phyloP scores from a whole-genome alignment of 1,140 invertebrate genomes.

The Diploscapter pachys region DNA sequence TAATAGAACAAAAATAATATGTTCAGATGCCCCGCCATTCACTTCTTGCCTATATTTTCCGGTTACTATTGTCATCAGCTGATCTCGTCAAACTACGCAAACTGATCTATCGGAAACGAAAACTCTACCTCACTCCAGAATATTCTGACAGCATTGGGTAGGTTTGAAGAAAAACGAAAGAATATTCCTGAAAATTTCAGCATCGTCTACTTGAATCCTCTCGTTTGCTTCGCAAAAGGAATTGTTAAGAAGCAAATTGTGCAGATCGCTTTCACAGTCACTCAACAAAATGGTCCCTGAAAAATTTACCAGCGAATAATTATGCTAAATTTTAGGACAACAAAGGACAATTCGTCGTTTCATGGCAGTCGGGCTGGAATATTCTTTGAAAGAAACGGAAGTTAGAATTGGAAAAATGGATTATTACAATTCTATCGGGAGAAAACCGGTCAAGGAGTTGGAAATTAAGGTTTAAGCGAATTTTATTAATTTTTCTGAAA shows the following conservation, averaged over 20 bases:
- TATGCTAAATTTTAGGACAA: no score
- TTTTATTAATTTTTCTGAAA: no score
- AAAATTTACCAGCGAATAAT: neutral
- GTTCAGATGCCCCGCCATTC: no score
- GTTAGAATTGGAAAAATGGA: slow-evolving; percentile 1
- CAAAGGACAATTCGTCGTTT: no score
- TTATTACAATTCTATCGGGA: slow-evolving; percentile 7
- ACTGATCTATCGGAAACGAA: no score
- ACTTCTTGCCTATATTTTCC: no score
- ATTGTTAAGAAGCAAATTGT: slow-evolving; percentile 13
- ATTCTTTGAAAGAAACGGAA: neutral
- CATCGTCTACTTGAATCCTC: neutral
- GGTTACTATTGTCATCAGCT: no score
- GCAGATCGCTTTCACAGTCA: slow-evolving; percentile 1
- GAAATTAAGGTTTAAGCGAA: no score
- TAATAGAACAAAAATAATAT: no score
- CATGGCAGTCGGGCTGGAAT: neutral
- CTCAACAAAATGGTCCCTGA: neutral
- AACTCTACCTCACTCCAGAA: neutral
- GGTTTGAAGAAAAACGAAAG: neutral
- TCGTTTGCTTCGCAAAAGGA: slow-evolving; percentile 6
- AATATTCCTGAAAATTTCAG: neutral
- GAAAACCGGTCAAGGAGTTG: no score
- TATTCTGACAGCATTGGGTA: neutral
- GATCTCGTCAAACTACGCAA: no score